A percentile compares a stretch with the other conserved stretches of the same genome.
phyloP scores from a whole-genome alignment of 2,113 vertebrate genomes.

The Rutilus rutilus region DNA sequence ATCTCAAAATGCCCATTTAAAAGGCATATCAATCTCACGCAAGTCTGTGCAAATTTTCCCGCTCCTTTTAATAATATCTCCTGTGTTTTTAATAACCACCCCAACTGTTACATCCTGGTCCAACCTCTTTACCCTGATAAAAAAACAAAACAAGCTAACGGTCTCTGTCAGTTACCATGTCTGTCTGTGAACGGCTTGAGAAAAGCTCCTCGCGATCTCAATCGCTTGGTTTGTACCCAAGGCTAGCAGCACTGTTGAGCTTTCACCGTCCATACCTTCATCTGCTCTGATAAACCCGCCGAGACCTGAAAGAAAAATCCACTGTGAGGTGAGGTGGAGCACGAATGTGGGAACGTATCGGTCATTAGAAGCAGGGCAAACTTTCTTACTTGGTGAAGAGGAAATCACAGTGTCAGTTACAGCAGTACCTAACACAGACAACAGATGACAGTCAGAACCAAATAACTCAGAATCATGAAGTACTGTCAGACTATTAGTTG shows the following conservation, averaged over 20 bases:
- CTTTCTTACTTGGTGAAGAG: not conserved
- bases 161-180: not conserved
- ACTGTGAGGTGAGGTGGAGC: not conserved
- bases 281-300: not conserved
- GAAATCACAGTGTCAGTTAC: not conserved
- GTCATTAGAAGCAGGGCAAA: not conserved
- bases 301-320: conserved; percentile 8
- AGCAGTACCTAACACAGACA: conserved; percentile 24
- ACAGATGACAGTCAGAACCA: conserved; percentile 4
- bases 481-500: no score
- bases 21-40: conserved; percentile 1
- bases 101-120: not conserved
- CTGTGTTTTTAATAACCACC: not conserved
- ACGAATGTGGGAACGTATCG: not conserved
- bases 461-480: not conserved
- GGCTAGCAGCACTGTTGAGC: not conserved
- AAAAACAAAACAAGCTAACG: not conserved
- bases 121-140: conserved; percentile 13
- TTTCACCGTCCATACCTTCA: not conserved
- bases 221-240: not conserved
- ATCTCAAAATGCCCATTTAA: conserved; percentile 14
- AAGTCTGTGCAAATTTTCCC: not conserved
- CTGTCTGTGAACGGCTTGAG: not conserved
- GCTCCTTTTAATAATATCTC: not conserved
- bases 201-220: not conserved